Conservation (phyloP, 1,140 invertebrate species). For the Drosophila busckii region DNA sequence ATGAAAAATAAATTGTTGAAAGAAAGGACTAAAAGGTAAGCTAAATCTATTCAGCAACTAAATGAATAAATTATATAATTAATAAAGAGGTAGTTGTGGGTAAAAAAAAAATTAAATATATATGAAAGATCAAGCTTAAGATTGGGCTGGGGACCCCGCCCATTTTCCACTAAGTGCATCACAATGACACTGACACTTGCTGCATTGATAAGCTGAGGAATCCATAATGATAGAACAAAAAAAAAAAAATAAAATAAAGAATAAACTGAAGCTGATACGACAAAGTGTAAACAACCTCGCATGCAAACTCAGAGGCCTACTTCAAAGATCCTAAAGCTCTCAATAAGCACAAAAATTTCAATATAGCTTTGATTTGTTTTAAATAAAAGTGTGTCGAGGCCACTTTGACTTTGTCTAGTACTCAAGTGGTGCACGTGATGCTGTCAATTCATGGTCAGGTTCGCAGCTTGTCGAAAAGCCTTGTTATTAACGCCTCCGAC, state of each 20-base stretch:
- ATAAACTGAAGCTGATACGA: constrained; percentile 26
- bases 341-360: no score
- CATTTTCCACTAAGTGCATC: constrained; percentile 60
- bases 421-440: constrained; percentile 41
- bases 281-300: constrained; percentile 63
- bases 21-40: no score
- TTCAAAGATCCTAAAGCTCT: constrained; percentile 7
- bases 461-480: constrained; percentile 33
- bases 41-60: no score
- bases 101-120: background rate
- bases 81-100: constrained; percentile 6
- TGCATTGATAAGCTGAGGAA: constrained; percentile 60
- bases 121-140: constrained; percentile 6
- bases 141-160: constrained; percentile 31
- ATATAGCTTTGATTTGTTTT: no score
- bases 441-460: constrained; percentile 57
- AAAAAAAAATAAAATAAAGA: constrained; percentile 48
- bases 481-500: constrained; percentile 24
- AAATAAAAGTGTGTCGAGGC: no score
- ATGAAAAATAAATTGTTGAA: no score
- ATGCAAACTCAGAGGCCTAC: constrained; percentile 16
- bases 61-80: no score
- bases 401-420: no score
- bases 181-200: constrained; percentile 38
- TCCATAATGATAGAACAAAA: no score